Evolutionary conservation across 23 tunicate species (phyloP).

Genomic region (Styela plicata): DNA sequence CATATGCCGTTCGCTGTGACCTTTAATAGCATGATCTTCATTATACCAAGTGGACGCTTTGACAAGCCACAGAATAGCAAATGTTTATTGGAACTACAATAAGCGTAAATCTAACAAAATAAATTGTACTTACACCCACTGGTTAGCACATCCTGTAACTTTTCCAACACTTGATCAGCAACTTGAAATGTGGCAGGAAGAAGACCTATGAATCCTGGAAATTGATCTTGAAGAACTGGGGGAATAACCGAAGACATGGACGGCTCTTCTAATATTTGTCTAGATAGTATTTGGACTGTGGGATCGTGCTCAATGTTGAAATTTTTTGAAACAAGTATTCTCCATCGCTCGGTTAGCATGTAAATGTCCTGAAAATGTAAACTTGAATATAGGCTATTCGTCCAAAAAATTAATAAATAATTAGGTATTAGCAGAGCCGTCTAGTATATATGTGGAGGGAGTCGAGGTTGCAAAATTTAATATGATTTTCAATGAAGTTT

Average conservation of each 20-base stretch:
- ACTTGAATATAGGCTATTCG: too few relatives aligned
- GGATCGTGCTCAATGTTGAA: conserved; percentile 68
- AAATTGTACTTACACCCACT: conserved; percentile 41
- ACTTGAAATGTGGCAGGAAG: conserved; percentile 71
- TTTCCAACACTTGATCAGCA: conserved; percentile 67
- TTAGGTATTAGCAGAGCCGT: too few relatives aligned
- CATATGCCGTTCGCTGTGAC: too few relatives aligned
- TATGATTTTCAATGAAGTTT: too few relatives aligned
- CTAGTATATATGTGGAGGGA: too few relatives aligned
- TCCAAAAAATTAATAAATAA: too few relatives aligned
- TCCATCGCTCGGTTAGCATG: conserved; percentile 81
- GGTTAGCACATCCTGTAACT: conserved; percentile 48
- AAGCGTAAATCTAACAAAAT: background rate
- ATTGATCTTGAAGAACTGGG: conserved; percentile 58
- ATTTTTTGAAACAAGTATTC: conserved; percentile 54
- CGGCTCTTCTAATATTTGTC: conserved; percentile 35
- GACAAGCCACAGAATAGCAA: background rate
- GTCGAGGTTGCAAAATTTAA: too few relatives aligned
- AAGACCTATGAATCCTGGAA: conserved; percentile 77
- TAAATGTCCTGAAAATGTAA: conserved; percentile 85
- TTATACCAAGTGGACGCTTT: background rate
- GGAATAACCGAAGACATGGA: conserved; percentile 39
- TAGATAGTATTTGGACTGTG: conserved; percentile 55
- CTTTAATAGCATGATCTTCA: background rate
- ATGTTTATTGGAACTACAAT: background rate